phyloP scores from a whole-genome alignment of 2,797 vertebrate genomes.

The Danio albolineatus region DNA sequence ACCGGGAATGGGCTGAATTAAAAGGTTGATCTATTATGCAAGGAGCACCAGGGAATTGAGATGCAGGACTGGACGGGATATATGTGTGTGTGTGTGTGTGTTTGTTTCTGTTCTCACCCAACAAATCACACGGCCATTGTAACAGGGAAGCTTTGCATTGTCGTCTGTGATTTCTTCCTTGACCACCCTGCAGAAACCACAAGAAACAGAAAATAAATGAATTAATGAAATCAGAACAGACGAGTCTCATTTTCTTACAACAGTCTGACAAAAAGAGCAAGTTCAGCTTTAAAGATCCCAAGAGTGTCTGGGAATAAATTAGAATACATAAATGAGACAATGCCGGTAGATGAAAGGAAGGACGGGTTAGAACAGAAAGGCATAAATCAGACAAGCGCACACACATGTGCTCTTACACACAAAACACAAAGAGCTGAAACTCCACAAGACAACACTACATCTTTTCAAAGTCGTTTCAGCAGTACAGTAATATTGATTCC shows the following conservation, averaged over 20 bases:
- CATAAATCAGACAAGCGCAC: slow-evolving; percentile 37
- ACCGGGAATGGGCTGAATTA: slow-evolving; percentile 26
- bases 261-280: slow-evolving; percentile 1
- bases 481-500: background rate
- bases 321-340: slow-evolving; percentile 42
- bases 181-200: slow-evolving; percentile 75
- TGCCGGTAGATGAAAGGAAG: slow-evolving; percentile 37
- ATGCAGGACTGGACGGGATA: background rate
- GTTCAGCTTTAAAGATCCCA: slow-evolving; percentile 41
- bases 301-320: slow-evolving; percentile 50
- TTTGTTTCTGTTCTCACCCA: slow-evolving; percentile 83
- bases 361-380: slow-evolving; percentile 4
- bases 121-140: slow-evolving; percentile 97
- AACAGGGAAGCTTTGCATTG: slow-evolving; percentile 96
- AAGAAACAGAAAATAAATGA: background rate
- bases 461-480: background rate
- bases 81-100: background rate
- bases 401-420: background rate
- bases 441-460: slow-evolving; percentile 3
- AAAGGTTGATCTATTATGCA: slow-evolving; percentile 50
- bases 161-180: slow-evolving; percentile 91
- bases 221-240: slow-evolving; percentile 16
- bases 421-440: slow-evolving; percentile 11
- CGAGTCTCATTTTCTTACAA: slow-evolving; percentile 1
- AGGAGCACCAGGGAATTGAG: slow-evolving; percentile 30